Evolutionary conservation across 2,797 vertebrate genomes (phyloP), one percentile per base, ranked within the genome.

Genomic region (Botia almorhae): DNA sequence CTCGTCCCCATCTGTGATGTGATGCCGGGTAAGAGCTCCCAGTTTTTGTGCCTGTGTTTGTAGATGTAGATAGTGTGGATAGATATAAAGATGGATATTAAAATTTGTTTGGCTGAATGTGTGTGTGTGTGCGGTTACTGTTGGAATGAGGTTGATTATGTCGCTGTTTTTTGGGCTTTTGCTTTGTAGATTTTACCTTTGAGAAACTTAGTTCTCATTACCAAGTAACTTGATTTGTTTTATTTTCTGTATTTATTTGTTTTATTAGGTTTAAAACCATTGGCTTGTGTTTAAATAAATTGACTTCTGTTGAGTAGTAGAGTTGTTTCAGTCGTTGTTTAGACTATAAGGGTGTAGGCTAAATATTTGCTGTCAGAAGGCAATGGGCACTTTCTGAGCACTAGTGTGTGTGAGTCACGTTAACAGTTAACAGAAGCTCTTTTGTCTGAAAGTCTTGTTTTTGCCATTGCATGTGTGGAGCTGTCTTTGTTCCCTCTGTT

Each of bases 1-100:
- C 97, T 99, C 23, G 93, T 98, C 88, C 96, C 96, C 89, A 96
- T 99, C 92, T 96, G 96, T 87, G 97, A 99, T 91, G 95, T 99
- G 90, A 96, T 98, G 92, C 96, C 96, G 97, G 97, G 98, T 99
- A 88, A 94, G 93, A 87, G 26, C 19, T 73, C 63, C 10, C 63
- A 11, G 16, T 58, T 46, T 13, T 23, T 58, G 48, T n/a, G 16
- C 58, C 23, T 68, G 36, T 60, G 46, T 46, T 58, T 60, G 23
- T 58, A 69, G 16, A 78, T 21, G 7, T 48, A 16, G 14, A 21
- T 26, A 26, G 23, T 26, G 23, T 26, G 23, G 23, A 1, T n/a
- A 26, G 23, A 26, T 26, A 26, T 26, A 26, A 26, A 26, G 23
- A 26, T 10, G 11, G 10, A 46, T 13, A 29, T 58, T 58, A 68